Conservation (phyloP, 2,888 invertebrate species). For the Thumatha senex region DNA sequence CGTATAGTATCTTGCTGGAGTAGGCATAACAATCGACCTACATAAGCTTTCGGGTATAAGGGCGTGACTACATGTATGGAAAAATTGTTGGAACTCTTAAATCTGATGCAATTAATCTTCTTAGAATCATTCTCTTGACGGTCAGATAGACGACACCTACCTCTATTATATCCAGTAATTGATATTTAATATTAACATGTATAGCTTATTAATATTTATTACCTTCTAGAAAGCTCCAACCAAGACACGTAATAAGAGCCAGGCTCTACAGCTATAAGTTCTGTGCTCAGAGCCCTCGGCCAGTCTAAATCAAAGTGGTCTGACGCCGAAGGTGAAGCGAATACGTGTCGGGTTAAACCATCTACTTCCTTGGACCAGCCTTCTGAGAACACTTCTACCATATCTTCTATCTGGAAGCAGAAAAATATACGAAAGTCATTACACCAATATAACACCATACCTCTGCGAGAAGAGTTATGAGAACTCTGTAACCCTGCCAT, state of each 20-base stretch:
- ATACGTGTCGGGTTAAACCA: conserved; percentile 81
- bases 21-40: no score
- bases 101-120: no score
- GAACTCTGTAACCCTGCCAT: no score
- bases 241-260: conserved; percentile 91
- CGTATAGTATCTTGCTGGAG: no score
- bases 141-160: no score
- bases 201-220: conserved; percentile 3
- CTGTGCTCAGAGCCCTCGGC: conserved; percentile 88
- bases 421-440: not conserved
- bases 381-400: conserved; percentile 92
- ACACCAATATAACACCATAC: not conserved
- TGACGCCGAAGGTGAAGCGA: conserved; percentile 80
- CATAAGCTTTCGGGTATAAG: no score
- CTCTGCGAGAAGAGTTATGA: not conserved
- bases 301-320: conserved; percentile 85
- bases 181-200: no score
- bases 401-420: conserved; percentile 79
- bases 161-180: no score
- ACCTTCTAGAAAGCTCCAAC: conserved; percentile 90
- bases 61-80: no score
- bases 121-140: no score
- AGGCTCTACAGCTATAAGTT: conserved; percentile 90
- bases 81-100: no score
- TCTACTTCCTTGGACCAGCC: conserved; percentile 87